Evolutionary conservation across 2,888 invertebrate genomes (phyloP), one percentile per base, ranked within the genome.

Genomic region (Aleiodes alternator): DNA sequence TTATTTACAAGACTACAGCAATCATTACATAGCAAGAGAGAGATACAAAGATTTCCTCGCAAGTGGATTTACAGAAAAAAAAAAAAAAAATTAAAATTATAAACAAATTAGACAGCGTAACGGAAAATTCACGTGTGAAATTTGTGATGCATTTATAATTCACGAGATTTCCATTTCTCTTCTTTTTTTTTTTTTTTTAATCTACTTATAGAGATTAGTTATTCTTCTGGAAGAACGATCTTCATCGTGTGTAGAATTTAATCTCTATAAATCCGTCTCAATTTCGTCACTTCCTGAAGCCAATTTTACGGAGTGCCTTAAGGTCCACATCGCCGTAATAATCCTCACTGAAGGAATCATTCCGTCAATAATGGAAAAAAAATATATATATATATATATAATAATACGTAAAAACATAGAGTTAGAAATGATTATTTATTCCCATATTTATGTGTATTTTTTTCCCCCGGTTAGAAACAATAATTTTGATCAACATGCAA

Each of bases 271-370:
- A 12, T 48, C 66, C 29, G 34, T 70, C 7, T 29, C 51, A 11
- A 4, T 61, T 23, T 70, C 68, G 6, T 76, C 84, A 89, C 82
- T 89, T 92, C 91, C 91, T 93, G 90, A 92, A 94, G 88, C 96
- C 96, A 91, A 94, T 90, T 90, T 96, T 96, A 92, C 95, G 95
- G 87, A 96, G 91, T 77, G 95, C 94, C 91, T 97, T 97, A 83
- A 97, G 92, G 90, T 97, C 96, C 86, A 96, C 94, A 88, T 96
- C 96, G 82, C 96, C 96, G 90, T 97, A 97, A 92, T 97, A 97
- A 91, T 97, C 96, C 92, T 96, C 96, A 91, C 97, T 96, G 81
- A 78, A 82, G n/a, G 4, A 57, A 31, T 34, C 4, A 12, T 31
- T 57, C 38, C 51, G 64, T 68, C 61, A 51, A 69, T 12, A 51